phyloP scores from a whole-genome alignment of 2,113 vertebrate genomes.

The Carassius auratus region DNA sequence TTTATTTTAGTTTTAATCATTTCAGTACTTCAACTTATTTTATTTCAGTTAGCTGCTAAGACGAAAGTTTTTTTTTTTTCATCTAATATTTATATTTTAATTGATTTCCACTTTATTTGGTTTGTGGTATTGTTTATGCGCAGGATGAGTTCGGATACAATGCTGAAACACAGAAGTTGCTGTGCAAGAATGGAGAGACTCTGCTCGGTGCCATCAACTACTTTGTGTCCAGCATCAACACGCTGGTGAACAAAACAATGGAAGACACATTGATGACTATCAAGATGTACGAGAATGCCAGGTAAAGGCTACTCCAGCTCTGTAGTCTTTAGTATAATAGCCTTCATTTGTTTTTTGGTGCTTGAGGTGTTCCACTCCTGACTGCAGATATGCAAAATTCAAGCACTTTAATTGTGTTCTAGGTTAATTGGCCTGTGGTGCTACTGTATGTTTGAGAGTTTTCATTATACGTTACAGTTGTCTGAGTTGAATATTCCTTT shows the following conservation, averaged over 20 bases:
- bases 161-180: conserved; percentile 93
- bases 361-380: neutral
- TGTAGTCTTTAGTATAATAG: neutral
- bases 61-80: neutral
- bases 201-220: conserved; percentile 95
- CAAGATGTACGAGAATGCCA: conserved; percentile 93
- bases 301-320: conserved; percentile 69
- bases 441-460: neutral
- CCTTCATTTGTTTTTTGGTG: neutral
- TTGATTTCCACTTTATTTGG: too few species aligned
- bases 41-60: neutral
- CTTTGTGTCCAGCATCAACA: conserved; percentile 98
- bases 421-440: conserved; percentile 9
- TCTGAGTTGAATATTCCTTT: neutral
- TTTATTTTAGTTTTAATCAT: neutral
- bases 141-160: conserved; percentile 99
- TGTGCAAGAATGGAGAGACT: conserved; percentile 96
- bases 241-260: conserved; percentile 96
- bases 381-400: neutral
- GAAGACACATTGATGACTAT: conserved; percentile 96
- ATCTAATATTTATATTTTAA: neutral
- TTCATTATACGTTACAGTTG: neutral
- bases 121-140: neutral
- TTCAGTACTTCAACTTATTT: neutral
- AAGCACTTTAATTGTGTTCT: neutral